Evolutionary conservation across 2,113 vertebrate species (phyloP).

Genomic region (Etheostoma cragini): DNA sequence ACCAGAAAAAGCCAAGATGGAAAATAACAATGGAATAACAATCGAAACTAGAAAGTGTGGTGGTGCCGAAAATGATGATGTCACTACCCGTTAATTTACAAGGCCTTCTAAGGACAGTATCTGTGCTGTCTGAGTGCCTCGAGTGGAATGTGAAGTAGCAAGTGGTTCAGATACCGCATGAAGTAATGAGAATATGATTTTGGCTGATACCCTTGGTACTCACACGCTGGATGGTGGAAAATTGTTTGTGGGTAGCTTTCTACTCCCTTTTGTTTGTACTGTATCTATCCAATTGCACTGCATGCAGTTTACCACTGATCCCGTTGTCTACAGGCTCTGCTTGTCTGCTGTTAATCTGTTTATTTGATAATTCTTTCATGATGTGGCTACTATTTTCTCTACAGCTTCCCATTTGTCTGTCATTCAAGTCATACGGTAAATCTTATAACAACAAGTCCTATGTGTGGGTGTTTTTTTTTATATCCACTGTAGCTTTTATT

Average conservation of each 20-base stretch:
- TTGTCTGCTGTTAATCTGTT: conserved; percentile 25
- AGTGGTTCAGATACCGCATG: conserved; percentile 59
- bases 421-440: background rate
- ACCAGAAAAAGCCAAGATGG: conserved; percentile 68
- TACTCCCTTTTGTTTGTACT: conserved; percentile 4
- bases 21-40: conserved; percentile 75
- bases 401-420: background rate
- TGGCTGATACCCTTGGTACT: conserved; percentile 24
- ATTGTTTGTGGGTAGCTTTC: conserved; percentile 35
- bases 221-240: conserved; percentile 25
- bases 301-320: conserved; percentile 15
- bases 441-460: background rate
- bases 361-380: conserved; percentile 27
- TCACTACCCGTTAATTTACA: conserved; percentile 63
- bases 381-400: conserved; percentile 6
- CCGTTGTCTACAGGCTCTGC: conserved; percentile 15
- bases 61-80: conserved; percentile 66
- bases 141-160: conserved; percentile 72
- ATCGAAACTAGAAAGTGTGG: conserved; percentile 50
- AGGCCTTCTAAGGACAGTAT: conserved; percentile 76
- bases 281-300: conserved; percentile 26
- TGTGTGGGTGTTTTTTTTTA: conserved; percentile 8
- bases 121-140: conserved; percentile 66
- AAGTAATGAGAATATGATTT: conserved; percentile 65
- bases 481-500: conserved; percentile 7